Base-by-base conservation (phyloP, 2,113 vertebrate species). In the Capricornis sumatraensis region DNA sequence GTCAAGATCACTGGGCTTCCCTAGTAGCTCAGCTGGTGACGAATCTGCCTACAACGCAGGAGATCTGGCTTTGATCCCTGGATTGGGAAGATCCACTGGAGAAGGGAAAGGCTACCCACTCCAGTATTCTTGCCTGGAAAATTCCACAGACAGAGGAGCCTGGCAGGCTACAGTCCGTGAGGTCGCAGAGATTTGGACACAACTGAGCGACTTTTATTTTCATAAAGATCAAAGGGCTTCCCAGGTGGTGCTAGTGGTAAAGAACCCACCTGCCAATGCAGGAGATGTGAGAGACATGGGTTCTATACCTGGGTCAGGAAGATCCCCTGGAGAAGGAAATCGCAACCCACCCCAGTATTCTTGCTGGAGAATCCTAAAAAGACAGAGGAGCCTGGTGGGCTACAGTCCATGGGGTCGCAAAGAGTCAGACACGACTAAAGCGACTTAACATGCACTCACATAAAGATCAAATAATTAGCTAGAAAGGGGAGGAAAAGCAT, bases 401-500 rank as follows among this genome's bases (percentile, higher is more conserved):
- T 71, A 40, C 19, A 40, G n/a, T 40, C n/a, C 67, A 40, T 12
- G 19, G n/a, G 67, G 67, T 71, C 0, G 1, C n/a, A 40, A 23
- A 36, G 67, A 23, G 10, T 71, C 67, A 71, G 67, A 71, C 67
- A 71, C 0, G 2, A 71, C 67, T 71, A 10, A 71, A 23, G n/a
- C 2, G 2, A 40, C n/a, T 40, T 40, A 71, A 71, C 19, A 13
- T 40, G 67, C n/a, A 40, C 67, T 71, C 67, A 71, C 10, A 40
- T 71, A 40, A 23, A 71, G n/a, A 71, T 71, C 12, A 92, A 87
- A 71, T 40, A 89, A 85, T 87, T 91, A 67, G 16, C 25, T 74
- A 85, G 6, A 64, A 89, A 76, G 5, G 2, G 2, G 0, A 60
- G 0, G 16, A 55, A 95, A 84, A 92, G 30, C 8, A 30, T 50